Percentiles rank a stretch among this genome's conserved stretches.
Conservation (phyloP, 92 coral and sea anemone genomes). For the Metridium senile region DNA sequence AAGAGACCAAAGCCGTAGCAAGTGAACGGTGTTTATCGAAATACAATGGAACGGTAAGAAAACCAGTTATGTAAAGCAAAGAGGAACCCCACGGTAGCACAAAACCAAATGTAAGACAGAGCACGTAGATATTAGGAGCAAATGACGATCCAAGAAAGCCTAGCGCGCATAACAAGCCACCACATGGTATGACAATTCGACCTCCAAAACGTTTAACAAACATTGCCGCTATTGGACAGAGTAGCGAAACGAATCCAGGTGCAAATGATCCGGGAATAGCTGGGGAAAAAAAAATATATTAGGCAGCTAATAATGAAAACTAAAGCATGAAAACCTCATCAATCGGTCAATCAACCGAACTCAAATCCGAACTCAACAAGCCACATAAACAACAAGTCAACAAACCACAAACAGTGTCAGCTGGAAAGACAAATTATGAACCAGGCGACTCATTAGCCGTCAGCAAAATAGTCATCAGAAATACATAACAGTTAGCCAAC, state of each 20-base stretch:
- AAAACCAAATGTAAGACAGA: constrained; percentile 47
- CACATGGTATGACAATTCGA: constrained; percentile 43
- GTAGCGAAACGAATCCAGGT: neutral
- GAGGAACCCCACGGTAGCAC: constrained; percentile 54
- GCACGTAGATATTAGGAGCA: constrained; percentile 36
- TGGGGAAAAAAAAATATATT: neutral
- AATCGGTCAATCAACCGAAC: neutral
- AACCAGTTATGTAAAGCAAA: constrained; percentile 27
- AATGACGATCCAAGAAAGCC: constrained; percentile 41
- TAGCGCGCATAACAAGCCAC: constrained; percentile 38
- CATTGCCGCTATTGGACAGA: constrained; percentile 44
- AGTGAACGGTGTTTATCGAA: constrained; percentile 50
- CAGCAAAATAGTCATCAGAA: no score
- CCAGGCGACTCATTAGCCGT: no score
- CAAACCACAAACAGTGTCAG: no score
- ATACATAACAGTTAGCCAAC: neutral
- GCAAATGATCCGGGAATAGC: neutral
- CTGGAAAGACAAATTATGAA: no score
- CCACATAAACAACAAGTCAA: no score
- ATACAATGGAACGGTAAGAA: constrained; percentile 48
- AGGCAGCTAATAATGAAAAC: neutral
- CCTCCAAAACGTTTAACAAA: constrained; percentile 57
- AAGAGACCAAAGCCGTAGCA: constrained; percentile 47
- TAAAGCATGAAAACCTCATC: neutral
- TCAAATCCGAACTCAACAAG: neutral